phyloP scores from a whole-genome alignment of 2,888 invertebrate species.

The Xylophagus ater region DNA sequence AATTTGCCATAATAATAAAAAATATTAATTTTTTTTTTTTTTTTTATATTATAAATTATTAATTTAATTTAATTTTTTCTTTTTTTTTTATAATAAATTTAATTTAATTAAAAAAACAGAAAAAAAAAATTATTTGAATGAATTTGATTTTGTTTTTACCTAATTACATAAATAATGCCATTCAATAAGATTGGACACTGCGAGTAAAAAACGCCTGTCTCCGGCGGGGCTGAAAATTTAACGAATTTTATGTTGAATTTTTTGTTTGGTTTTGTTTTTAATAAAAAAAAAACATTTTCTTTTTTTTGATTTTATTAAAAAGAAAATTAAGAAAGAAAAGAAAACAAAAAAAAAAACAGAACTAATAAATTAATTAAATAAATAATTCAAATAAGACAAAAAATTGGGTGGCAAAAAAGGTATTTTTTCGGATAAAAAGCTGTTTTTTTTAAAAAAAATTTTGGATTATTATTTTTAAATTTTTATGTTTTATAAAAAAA shows the following conservation, averaged over 20 bases:
- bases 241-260: conserved; percentile 22
- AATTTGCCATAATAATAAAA: conserved; percentile 14
- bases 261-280: conserved; percentile 14
- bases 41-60: background rate
- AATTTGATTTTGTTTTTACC: conserved; percentile 33
- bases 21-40: conserved; percentile 1
- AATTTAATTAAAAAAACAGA: background rate
- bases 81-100: too few species aligned
- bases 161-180: conserved; percentile 40
- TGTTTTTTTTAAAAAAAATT: too few species aligned
- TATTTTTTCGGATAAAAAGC: too few species aligned
- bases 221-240: conserved; percentile 34
- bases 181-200: conserved; percentile 40
- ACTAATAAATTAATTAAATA: too few species aligned
- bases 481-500: too few species aligned
- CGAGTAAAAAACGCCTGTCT: conserved; percentile 38
- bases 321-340: too few species aligned
- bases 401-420: too few species aligned
- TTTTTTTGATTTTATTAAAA: conserved; percentile 13
- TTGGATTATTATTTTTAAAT: too few species aligned
- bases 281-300: conserved; percentile 6
- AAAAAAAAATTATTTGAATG: conserved; percentile 1
- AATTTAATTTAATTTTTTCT: too few species aligned
- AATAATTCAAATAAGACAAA: too few species aligned
- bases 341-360: too few species aligned